Conservation (phyloP, 2,888 invertebrate genomes). For the Steinernema scapterisci region DNA sequence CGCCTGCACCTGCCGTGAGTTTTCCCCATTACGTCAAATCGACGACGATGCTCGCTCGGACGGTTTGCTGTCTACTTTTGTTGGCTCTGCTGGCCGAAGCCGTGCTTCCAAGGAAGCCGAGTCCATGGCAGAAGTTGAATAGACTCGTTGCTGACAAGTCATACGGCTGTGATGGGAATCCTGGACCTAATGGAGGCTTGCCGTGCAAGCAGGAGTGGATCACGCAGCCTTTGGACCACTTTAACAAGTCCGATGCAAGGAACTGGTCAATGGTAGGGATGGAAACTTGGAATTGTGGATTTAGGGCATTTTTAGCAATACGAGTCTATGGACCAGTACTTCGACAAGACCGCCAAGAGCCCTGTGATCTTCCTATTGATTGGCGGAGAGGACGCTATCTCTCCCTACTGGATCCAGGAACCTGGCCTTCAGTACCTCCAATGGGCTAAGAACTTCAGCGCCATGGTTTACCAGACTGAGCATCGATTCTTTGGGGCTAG, state of each 20-base stretch:
- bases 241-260: not conserved
- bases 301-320: constrained; percentile 6
- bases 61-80: not conserved
- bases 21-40: not conserved
- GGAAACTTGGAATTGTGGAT: not conserved
- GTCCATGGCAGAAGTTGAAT: constrained; percentile 15
- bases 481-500: constrained; percentile 33
- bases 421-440: constrained; percentile 28
- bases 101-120: not conserved
- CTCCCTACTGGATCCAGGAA: not conserved
- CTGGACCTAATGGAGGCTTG: not conserved
- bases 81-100: not conserved
- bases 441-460: constrained; percentile 36
- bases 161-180: not conserved
- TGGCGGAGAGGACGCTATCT: constrained; percentile 31
- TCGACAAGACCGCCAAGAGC: not conserved
- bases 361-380: constrained; percentile 33
- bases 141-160: not conserved
- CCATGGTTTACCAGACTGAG: constrained; percentile 33
- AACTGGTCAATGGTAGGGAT: not conserved
- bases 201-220: not conserved
- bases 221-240: constrained; percentile 1
- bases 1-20: not conserved
- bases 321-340: constrained; percentile 25
- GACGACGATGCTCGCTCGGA: not conserved